phyloP scores from a whole-genome alignment of 37 sponge, comb jelly and placozoan genomes.

The Haliclona indistincta region DNA sequence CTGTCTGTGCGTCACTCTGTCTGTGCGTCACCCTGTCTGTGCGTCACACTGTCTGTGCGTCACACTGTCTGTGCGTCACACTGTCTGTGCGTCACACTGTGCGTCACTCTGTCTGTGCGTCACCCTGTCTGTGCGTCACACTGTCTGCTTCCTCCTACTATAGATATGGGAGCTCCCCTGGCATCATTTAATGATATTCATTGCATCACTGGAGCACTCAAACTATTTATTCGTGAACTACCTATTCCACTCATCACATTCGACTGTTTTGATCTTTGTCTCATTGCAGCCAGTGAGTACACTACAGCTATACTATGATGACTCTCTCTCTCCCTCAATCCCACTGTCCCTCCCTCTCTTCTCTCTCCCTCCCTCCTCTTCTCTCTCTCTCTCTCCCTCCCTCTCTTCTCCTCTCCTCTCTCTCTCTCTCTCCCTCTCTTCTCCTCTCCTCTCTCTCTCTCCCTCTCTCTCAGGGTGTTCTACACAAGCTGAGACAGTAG shows the following conservation, averaged over 20 bases:
- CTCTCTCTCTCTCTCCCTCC: too few species aligned
- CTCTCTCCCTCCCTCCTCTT: not conserved
- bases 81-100: too few species aligned
- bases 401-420: too few species aligned
- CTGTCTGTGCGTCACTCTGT: too few species aligned
- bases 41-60: too few species aligned
- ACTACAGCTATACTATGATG: too few species aligned
- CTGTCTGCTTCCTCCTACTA: not conserved
- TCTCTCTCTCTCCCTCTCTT: not conserved
- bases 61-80: too few species aligned
- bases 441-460: not conserved
- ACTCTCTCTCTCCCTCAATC: too few species aligned
- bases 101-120: not conserved
- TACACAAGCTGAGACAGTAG: conserved; percentile 56
- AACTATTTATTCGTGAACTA: conserved; percentile 89
- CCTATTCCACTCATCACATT: conserved; percentile 92
- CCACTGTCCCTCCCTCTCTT: not conserved
- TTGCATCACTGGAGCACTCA: conserved; percentile 78
- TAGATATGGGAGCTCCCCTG: conserved; percentile 56
- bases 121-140: not conserved
- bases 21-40: too few species aligned
- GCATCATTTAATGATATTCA: conserved; percentile 54
- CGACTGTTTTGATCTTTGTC: conserved; percentile 73
- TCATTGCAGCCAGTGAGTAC: conserved; percentile 82
- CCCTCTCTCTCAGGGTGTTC: conserved; percentile 24